Evolutionary conservation across 2,888 invertebrate genomes (phyloP).

Genomic region (Chironomus riparius): DNA sequence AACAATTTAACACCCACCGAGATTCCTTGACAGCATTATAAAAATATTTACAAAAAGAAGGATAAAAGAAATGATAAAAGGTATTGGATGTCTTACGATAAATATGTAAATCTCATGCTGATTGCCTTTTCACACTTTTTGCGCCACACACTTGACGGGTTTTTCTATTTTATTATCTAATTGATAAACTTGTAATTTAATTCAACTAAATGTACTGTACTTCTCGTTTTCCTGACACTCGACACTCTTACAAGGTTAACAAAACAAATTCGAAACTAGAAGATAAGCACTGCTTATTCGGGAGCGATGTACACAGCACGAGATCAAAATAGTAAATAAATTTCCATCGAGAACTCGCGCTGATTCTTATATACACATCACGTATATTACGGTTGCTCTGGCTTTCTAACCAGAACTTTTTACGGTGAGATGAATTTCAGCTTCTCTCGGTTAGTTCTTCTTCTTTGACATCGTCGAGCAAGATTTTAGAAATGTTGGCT

Average conservation of each 20-base stretch:
- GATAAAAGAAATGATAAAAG: background rate
- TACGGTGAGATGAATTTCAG: background rate
- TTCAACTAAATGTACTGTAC: background rate
- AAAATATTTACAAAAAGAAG: background rate
- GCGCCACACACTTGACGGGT: background rate
- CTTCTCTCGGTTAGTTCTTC: background rate
- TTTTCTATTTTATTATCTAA: background rate
- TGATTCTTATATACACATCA: constrained; percentile 11
- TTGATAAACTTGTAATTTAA: too few species aligned
- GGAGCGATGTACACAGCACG: constrained; percentile 13
- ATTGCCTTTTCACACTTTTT: background rate
- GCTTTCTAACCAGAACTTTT: background rate
- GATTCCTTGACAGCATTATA: background rate
- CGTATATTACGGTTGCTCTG: background rate
- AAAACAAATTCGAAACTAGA: background rate
- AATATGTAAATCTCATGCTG: constrained; percentile 16
- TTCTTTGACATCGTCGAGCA: too few species aligned
- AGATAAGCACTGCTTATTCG: background rate
- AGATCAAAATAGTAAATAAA: constrained; percentile 17
- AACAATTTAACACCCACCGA: background rate
- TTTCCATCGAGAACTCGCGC: background rate
- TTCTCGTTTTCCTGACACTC: background rate
- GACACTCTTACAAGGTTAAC: background rate
- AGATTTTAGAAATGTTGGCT: too few species aligned
- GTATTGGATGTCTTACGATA: constrained; percentile 17